A percentile compares a stretch with the other conserved stretches of the same genome.
Conservation (phyloP, 2,113 vertebrate genomes). For the Zingel zingel region DNA sequence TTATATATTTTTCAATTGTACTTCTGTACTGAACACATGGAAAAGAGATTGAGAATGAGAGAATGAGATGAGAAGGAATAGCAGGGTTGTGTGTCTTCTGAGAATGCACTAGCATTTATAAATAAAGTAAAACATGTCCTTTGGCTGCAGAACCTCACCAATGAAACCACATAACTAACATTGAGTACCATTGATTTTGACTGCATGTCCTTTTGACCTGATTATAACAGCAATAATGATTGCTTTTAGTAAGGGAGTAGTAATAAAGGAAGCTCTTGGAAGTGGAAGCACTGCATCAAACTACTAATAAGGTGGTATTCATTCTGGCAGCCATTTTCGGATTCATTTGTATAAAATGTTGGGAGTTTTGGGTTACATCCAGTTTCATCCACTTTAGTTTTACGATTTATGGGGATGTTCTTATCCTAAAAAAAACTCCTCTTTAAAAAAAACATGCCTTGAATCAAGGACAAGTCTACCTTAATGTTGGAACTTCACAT, state of each 20-base stretch:
- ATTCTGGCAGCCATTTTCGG: conserved; percentile 56
- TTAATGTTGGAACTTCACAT: not conserved
- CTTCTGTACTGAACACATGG: not conserved
- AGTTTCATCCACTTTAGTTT: conserved; percentile 75
- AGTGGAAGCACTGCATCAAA: conserved; percentile 40
- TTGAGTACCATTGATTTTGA: not conserved
- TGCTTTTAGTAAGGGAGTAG: conserved; percentile 33
- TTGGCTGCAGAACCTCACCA: not conserved
- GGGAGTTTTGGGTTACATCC: conserved; percentile 53
- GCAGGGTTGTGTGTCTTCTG: not conserved
- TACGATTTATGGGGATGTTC: conserved; percentile 48
- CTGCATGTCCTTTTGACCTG: conserved; percentile 36
- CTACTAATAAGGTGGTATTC: conserved; percentile 40
- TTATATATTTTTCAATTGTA: not conserved
- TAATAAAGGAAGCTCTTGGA: conserved; percentile 41
- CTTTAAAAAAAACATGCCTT: conserved; percentile 34
- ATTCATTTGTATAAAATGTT: conserved; percentile 75
- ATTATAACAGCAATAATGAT: conserved; percentile 27
- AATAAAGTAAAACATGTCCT: conserved; percentile 7
- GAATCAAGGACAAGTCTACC: conserved; percentile 34
- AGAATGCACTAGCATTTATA: conserved; percentile 29
- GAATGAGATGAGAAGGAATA: not conserved
- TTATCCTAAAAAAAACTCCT: conserved; percentile 17
- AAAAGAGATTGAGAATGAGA: conserved; percentile 5
- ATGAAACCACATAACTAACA: conserved; percentile 25